Evolutionary conservation across 2,888 invertebrate genomes (phyloP).

Genomic region (Amiota communis): DNA sequence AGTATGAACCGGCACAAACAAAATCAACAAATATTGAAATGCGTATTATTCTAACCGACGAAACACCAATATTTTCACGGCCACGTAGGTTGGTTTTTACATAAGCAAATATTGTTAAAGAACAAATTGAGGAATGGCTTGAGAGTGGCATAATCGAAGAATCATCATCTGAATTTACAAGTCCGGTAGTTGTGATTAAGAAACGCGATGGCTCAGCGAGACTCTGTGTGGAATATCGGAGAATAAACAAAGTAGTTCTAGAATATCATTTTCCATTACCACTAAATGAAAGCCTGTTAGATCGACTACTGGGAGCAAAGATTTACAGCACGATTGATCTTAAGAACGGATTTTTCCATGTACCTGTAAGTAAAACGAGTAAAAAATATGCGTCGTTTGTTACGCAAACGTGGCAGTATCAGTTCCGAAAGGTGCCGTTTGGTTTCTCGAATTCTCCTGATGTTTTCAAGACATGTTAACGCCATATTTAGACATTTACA

Average conservation of each 20-base stretch:
- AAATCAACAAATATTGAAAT: not conserved
- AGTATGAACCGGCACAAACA: not conserved
- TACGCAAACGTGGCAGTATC: constrained; percentile 1
- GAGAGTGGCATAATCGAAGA: constrained; percentile 4
- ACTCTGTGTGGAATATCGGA: constrained; percentile 67
- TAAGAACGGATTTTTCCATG: constrained; percentile 35
- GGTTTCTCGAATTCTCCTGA: constrained; percentile 14
- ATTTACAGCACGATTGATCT: constrained; percentile 24
- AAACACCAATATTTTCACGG: constrained; percentile 29
- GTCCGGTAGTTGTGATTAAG: not conserved
- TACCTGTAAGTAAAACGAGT: constrained; percentile 30
- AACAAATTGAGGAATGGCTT: constrained; percentile 32
- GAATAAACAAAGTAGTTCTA: constrained; percentile 60
- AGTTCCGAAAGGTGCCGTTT: constrained; percentile 21
- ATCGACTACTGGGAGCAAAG: constrained; percentile 28
- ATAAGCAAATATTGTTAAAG: constrained; percentile 18
- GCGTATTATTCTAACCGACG: constrained; percentile 14
- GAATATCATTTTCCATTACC: constrained; percentile 62
- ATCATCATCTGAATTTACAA: constrained; percentile 12
- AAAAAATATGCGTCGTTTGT: constrained; percentile 33
- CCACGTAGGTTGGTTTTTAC: constrained; percentile 16
- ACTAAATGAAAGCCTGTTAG: constrained; percentile 25
- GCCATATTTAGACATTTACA: not conserved
- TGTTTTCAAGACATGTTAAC: constrained; percentile 28
- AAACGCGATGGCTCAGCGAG: not conserved